A percentile compares a stretch with the other conserved stretches of the same genome.
Evolutionary conservation across 2,797 vertebrate genomes (phyloP).

Genomic region (Nyctalus aviator): DNA sequence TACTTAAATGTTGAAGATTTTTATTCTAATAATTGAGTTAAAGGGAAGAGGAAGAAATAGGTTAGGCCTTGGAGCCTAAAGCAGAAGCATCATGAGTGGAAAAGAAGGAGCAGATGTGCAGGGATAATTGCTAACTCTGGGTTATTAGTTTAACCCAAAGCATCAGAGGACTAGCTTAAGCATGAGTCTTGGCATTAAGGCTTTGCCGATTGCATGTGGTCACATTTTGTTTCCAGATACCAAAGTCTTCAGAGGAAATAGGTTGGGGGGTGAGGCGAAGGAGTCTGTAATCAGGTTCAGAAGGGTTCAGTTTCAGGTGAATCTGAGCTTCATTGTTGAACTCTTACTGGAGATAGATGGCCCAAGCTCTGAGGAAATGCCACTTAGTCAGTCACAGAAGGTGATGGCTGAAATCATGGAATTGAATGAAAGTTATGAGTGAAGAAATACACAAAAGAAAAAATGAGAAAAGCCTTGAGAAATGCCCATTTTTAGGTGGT

Average conservation of each 20-base stretch:
- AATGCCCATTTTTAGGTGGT: background rate
- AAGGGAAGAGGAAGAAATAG: constrained; percentile 62
- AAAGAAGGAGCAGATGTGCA: constrained; percentile 69
- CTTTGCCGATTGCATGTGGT: constrained; percentile 8
- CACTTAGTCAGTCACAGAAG: background rate
- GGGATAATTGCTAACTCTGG: constrained; percentile 67
- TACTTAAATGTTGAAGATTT: constrained; percentile 29
- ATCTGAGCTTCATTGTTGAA: background rate
- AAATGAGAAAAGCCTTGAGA: background rate
- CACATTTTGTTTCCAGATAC: constrained; percentile 4
- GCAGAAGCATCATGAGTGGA: constrained; percentile 28
- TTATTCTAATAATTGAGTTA: constrained; percentile 46
- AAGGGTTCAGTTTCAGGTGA: background rate
- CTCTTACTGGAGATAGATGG: background rate
- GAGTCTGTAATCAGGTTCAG: background rate
- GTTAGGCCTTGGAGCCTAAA: constrained; percentile 59
- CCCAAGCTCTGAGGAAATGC: background rate
- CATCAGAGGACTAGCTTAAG: constrained; percentile 40
- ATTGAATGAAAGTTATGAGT: background rate
- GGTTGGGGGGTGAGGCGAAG: background rate
- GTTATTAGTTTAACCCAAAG: constrained; percentile 57
- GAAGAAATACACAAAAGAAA: constrained; percentile 1
- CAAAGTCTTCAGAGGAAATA: constrained; percentile 13
- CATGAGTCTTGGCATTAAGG: background rate
- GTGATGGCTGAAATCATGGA: background rate